Percentiles rank a stretch among this genome's conserved stretches.
These are phyloP conservation scores for Andrena cerasifolii DNA, from an alignment of 1,140 invertebrate genomes.

Conservation along the genomic window DNA sequence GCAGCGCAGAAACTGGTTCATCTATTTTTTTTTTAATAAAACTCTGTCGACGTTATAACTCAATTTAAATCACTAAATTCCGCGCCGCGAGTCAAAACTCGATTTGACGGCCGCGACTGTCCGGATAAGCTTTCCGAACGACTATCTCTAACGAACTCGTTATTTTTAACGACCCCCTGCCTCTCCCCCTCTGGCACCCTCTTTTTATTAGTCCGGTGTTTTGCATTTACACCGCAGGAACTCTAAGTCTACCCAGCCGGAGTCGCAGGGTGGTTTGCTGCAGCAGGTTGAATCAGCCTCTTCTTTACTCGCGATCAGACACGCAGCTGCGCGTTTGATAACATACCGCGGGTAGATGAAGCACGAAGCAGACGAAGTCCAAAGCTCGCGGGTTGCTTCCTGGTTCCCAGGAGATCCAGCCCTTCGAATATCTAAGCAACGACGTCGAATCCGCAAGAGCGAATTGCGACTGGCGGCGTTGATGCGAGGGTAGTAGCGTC, in stretches of 20 bases:
- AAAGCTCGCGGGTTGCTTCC: not conserved
- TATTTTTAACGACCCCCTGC: constrained; percentile 45
- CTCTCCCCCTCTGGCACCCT: not conserved
- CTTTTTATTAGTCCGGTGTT: constrained; percentile 18
- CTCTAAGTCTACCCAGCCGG: too few relatives aligned
- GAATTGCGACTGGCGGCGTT: not conserved
- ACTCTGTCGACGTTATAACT: constrained; percentile 31
- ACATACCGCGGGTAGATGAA: not conserved
- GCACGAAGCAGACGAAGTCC: not conserved
- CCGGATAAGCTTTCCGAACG: constrained; percentile 32
- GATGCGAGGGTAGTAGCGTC: constrained; percentile 24
- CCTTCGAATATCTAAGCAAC: not conserved
- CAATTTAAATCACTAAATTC: constrained; percentile 47
- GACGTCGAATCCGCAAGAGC: not conserved
- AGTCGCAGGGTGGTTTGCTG: too few relatives aligned
- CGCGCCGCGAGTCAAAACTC: constrained; percentile 24
- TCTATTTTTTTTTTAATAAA: too few relatives aligned
- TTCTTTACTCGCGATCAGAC: not conserved
- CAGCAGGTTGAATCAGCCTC: not conserved
- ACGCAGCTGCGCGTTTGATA: not conserved
- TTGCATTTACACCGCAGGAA: too few relatives aligned
- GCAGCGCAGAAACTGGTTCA: too few relatives aligned
- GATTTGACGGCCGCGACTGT: constrained; percentile 28
- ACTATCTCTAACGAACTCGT: constrained; percentile 51
- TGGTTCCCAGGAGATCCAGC: not conserved